Percentiles rank a stretch among this genome's conserved stretches.
Evolutionary conservation across 2,797 vertebrate genomes (phyloP).

Genomic region (Coreius guichenoti): DNA sequence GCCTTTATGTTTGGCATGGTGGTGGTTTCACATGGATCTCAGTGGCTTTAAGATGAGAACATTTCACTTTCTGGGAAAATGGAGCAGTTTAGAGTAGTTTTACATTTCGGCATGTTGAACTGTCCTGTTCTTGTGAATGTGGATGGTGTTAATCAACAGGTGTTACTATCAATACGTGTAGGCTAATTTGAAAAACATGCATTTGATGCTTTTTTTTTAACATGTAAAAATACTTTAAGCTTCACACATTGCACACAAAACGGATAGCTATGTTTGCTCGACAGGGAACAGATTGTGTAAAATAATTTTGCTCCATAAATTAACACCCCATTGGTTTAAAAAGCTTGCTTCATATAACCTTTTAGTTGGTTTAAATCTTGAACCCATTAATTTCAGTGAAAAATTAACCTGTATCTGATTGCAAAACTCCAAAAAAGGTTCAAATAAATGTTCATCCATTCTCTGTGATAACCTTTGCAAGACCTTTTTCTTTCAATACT

Average conservation of each 20-base stretch:
- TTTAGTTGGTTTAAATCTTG: neutral
- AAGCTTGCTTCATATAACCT: neutral
- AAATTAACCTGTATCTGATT: neutral
- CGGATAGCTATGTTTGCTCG: neutral
- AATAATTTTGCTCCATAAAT: neutral
- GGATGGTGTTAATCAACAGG: neutral
- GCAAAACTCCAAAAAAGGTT: constrained; percentile 3
- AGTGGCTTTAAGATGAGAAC: neutral
- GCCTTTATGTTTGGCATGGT: neutral
- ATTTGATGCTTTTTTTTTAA: constrained; percentile 4
- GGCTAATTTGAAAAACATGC: neutral
- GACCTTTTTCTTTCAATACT: constrained; percentile 65
- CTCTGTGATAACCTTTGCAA: constrained; percentile 60
- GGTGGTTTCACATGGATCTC: constrained; percentile 17
- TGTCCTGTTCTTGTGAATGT: neutral
- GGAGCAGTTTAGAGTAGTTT: neutral
- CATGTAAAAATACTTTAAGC: neutral
- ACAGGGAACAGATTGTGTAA: neutral
- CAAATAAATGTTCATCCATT: constrained; percentile 46
- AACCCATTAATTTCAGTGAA: neutral
- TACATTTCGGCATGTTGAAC: neutral
- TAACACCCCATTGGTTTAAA: neutral
- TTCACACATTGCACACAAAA: neutral
- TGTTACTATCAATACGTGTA: neutral
- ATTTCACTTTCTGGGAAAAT: neutral